Conservation (phyloP, 2,888 invertebrate genomes). For the Lasioglossum figueresi region DNA sequence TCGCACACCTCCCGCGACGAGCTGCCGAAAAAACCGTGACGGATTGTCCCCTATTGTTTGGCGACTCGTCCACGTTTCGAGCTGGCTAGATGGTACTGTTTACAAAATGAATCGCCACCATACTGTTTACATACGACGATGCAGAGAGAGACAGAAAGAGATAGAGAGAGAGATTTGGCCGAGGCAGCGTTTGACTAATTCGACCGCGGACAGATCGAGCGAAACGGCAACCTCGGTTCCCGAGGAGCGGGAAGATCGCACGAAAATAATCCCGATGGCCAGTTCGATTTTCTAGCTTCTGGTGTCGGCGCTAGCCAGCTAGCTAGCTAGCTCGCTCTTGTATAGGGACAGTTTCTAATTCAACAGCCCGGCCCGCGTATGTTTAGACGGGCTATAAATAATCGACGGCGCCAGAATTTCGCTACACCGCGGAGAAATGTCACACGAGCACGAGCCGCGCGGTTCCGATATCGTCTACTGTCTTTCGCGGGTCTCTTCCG, state of each 20-base stretch:
- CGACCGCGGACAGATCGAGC: conserved; percentile 44
- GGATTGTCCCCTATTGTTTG: not conserved
- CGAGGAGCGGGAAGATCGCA: conserved; percentile 12
- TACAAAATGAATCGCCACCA: conserved; percentile 5
- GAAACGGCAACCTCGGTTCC: conserved; percentile 36
- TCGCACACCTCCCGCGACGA: not conserved
- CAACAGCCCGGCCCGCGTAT: conserved; percentile 50
- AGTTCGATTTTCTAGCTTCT: conserved; percentile 36
- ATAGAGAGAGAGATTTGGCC: not conserved
- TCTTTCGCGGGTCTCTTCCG: not conserved
- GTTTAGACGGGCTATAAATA: conserved; percentile 64
- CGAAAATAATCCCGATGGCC: conserved; percentile 19
- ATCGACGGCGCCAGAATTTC: conserved; percentile 63
- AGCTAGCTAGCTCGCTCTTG: conserved; percentile 1
- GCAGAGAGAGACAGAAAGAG: not conserved
- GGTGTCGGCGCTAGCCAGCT: conserved; percentile 17
- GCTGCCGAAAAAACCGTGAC: not conserved
- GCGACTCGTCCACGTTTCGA: not conserved
- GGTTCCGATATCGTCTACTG: conserved; percentile 18
- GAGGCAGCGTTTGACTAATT: conserved; percentile 43
- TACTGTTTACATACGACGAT: not conserved
- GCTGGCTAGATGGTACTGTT: not conserved
- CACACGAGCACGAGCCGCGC: conserved; percentile 47
- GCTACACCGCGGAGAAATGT: conserved; percentile 56
- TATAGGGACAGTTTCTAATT: conserved; percentile 54